phyloP scores from a whole-genome alignment of 2,888 invertebrate species.

The Cephus spinipes region DNA sequence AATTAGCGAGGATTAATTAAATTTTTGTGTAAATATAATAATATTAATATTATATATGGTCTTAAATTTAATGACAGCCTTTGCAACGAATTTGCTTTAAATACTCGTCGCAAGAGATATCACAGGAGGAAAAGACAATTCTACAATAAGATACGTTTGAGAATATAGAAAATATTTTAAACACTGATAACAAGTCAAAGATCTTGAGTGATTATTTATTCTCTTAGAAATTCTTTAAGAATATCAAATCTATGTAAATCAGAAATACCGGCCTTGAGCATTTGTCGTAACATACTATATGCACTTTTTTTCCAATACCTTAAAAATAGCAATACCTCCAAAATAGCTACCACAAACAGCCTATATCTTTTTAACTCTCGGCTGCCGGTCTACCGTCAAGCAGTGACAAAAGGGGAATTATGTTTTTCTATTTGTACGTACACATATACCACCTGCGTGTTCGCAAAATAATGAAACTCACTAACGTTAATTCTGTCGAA shows the following conservation, averaged over 20 bases:
- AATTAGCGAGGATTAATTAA: neutral
- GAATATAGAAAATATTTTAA: no score
- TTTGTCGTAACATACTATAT: conserved; percentile 10
- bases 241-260: conserved; percentile 13
- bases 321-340: neutral
- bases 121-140: no score
- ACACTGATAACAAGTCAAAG: neutral
- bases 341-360: neutral
- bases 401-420: neutral
- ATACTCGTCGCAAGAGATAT: no score
- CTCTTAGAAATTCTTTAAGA: conserved; percentile 9
- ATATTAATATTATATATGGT: no score
- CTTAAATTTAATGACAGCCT: no score
- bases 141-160: no score
- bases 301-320: neutral
- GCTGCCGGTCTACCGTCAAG: neutral
- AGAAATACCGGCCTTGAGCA: conserved; percentile 5
- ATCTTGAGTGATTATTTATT: neutral
- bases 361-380: neutral
- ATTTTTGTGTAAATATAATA: neutral
- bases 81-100: no score
- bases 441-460: neutral
- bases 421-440: neutral
- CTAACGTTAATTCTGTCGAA: neutral
- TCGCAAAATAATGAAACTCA: neutral